A percentile compares a stretch with the other conserved stretches of the same genome.
Conservation (phyloP, 1,140 invertebrate genomes). For the Scaptomyza graminum region DNA sequence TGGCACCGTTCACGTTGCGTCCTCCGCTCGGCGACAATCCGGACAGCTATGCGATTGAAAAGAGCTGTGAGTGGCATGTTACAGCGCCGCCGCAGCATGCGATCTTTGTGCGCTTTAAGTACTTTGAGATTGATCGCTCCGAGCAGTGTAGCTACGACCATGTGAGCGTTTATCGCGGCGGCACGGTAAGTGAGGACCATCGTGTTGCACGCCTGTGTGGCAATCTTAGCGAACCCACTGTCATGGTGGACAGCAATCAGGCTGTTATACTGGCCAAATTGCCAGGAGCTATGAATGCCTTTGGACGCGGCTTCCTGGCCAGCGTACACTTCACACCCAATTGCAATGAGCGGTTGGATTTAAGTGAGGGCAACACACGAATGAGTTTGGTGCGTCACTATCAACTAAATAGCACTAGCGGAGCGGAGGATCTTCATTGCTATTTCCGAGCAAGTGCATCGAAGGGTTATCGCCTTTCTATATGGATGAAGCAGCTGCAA, state of each 20-base stretch:
- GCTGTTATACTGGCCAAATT: slow-evolving; percentile 86
- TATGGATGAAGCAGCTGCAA: slow-evolving; percentile 86
- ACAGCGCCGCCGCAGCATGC: slow-evolving; percentile 88
- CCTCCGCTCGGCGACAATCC: slow-evolving; percentile 43
- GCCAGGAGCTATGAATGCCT: slow-evolving; percentile 82
- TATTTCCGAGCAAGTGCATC: slow-evolving; percentile 83
- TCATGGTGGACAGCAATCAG: slow-evolving; percentile 86
- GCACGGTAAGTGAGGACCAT: slow-evolving; percentile 74
- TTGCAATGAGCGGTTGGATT: slow-evolving; percentile 71
- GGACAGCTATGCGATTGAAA: slow-evolving; percentile 75
- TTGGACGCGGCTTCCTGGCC: slow-evolving; percentile 86
- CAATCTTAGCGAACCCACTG: slow-evolving; percentile 85
- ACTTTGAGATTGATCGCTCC: slow-evolving; percentile 85
- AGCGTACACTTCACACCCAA: slow-evolving; percentile 87
- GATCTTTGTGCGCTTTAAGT: slow-evolving; percentile 87
- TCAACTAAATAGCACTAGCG: slow-evolving; percentile 62
- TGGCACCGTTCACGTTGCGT: slow-evolving; percentile 81
- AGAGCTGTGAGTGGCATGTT: slow-evolving; percentile 91
- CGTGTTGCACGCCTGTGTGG: slow-evolving; percentile 87
- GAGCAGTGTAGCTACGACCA: slow-evolving; percentile 84
- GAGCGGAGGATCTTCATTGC: slow-evolving; percentile 84
- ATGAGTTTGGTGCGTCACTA: slow-evolving; percentile 57
- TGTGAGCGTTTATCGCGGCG: slow-evolving; percentile 87
- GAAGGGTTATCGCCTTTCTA: slow-evolving; percentile 84
- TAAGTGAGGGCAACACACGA: slow-evolving; percentile 49